Percentiles rank a stretch among this genome's conserved stretches.
These are phyloP conservation scores for Latrodectus geometricus DNA, from an alignment of 1,140 invertebrate species.

Conservation along the genomic window DNA sequence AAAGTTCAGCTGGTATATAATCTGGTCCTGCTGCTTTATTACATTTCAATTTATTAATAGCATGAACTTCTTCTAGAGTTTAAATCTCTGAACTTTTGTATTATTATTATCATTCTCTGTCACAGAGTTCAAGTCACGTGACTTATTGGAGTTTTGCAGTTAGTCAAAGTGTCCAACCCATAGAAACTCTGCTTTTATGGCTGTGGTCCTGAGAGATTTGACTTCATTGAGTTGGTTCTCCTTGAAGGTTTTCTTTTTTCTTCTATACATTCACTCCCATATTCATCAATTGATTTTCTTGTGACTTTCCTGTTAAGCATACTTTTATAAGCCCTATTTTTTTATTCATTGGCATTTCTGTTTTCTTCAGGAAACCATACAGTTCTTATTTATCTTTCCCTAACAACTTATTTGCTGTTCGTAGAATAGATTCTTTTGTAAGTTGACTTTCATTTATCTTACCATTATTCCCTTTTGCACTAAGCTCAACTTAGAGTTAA, in stretches of 20 bases:
- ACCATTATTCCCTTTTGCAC: background rate
- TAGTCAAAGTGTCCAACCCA: background rate
- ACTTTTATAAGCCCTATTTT: slow-evolving; percentile 11
- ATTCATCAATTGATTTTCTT: too few species aligned
- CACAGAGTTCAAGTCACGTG: background rate
- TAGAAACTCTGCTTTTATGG: background rate
- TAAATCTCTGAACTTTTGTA: background rate
- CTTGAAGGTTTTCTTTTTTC: background rate
- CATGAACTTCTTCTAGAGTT: background rate
- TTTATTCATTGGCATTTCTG: slow-evolving; percentile 2
- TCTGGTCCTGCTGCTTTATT: background rate
- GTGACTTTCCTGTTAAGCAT: background rate
- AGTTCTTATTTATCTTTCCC: background rate
- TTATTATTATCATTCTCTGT: background rate
- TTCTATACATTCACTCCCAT: background rate
- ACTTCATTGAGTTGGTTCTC: background rate
- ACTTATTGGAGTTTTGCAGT: background rate
- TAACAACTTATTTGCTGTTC: background rate
- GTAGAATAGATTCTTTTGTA: slow-evolving; percentile 17
- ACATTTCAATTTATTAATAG: slow-evolving; percentile 8
- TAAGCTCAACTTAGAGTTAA: background rate
- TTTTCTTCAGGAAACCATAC: slow-evolving; percentile 9
- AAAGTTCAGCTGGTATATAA: background rate
- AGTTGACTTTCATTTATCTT: background rate
- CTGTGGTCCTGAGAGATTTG: too few species aligned